These are phyloP conservation scores for Hoplias malabaricus DNA, from an alignment of 2,113 vertebrate species.

Conservation along the genomic window DNA sequence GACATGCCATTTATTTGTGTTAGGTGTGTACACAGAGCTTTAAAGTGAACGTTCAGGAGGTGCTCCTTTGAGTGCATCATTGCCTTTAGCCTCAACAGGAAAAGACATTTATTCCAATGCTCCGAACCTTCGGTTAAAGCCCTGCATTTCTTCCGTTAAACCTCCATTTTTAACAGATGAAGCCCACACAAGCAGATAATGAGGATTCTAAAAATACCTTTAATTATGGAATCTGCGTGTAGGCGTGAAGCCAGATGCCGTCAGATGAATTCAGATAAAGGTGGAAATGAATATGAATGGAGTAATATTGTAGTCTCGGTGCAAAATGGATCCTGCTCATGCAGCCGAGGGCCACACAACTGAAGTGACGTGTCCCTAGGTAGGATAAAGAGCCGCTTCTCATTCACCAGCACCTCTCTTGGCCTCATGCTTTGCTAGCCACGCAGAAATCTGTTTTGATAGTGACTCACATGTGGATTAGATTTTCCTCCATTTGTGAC, in stretches of 20 bases:
- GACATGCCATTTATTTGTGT: neutral
- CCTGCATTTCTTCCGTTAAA: neutral
- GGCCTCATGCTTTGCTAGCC: neutral
- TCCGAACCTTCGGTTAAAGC: neutral
- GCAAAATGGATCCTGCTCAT: neutral
- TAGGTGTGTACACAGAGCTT: neutral
- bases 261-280: neutral
- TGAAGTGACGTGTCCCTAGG: neutral
- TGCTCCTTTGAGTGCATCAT: slow-evolving; percentile 17
- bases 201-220: slow-evolving; percentile 16
- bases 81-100: slow-evolving; percentile 1
- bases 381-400: neutral
- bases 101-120: neutral
- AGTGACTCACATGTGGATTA: slow-evolving; percentile 24
- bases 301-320: neutral
- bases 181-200: slow-evolving; percentile 12
- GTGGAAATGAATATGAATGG: neutral
- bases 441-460: slow-evolving; percentile 17
- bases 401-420: slow-evolving; percentile 10
- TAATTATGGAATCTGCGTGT: neutral
- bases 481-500: slow-evolving; percentile 10
- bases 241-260: slow-evolving; percentile 11
- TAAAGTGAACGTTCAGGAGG: neutral
- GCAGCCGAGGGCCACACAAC: neutral
- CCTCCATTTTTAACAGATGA: slow-evolving; percentile 5